phyloP scores from a whole-genome alignment of 1,140 invertebrate genomes.

The Drosophila ananassae region DNA sequence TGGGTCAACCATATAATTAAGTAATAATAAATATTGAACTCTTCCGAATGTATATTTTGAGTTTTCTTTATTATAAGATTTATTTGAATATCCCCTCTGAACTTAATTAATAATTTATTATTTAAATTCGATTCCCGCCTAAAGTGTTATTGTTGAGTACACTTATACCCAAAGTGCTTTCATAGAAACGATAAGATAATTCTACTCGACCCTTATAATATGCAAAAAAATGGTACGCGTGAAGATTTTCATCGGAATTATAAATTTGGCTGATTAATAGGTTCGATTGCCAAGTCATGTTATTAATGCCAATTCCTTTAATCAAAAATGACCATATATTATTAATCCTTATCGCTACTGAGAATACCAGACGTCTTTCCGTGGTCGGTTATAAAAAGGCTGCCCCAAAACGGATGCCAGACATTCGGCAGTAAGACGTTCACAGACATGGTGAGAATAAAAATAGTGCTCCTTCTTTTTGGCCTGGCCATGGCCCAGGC shows the following conservation, averaged over 20 bases:
- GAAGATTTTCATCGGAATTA: constrained; percentile 23
- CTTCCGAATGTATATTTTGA: too few relatives aligned
- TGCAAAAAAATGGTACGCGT: constrained; percentile 14
- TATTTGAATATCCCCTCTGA: neutral
- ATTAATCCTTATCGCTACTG: constrained; percentile 36
- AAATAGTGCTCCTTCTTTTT: constrained; percentile 12
- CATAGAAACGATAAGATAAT: constrained; percentile 26
- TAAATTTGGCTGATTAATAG: constrained; percentile 11
- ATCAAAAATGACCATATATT: constrained; percentile 36
- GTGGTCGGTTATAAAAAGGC: constrained; percentile 41
- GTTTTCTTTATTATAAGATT: neutral
- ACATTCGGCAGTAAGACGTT: constrained; percentile 10
- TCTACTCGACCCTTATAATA: constrained; percentile 5
- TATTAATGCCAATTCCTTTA: neutral
- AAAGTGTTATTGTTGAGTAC: neutral
- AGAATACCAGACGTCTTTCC: constrained; percentile 13
- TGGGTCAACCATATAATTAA: too few relatives aligned
- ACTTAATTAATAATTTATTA: neutral
- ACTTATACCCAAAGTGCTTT: neutral
- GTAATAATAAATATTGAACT: too few relatives aligned
- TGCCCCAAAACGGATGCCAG: constrained; percentile 9
- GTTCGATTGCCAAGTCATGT: constrained; percentile 14
- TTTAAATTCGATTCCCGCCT: neutral
- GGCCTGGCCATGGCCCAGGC: constrained; percentile 21
- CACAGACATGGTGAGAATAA: constrained; percentile 24